Evolutionary conservation across 1,140 invertebrate species (phyloP).

Genomic region (Sitodiplosis mosellana): DNA sequence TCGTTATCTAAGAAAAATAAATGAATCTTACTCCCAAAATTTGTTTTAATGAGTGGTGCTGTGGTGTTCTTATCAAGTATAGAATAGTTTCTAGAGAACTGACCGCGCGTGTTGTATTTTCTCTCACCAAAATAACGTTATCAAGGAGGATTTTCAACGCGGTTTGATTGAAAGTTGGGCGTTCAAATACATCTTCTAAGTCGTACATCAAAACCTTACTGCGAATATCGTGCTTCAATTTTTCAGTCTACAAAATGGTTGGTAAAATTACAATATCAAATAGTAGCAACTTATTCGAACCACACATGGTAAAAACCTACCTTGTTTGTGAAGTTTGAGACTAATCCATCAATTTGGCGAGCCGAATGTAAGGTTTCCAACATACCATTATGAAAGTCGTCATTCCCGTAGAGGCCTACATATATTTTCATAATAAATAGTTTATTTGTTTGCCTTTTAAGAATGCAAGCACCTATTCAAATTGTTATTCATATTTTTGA

Average conservation of each 20-base stretch:
- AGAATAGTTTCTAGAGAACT: constrained; percentile 34
- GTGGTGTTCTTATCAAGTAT: constrained; percentile 49
- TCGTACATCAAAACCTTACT: constrained; percentile 29
- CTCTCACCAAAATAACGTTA: constrained; percentile 40
- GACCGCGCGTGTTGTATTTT: constrained; percentile 48
- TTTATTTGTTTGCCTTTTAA: too few species aligned
- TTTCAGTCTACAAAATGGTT: constrained; percentile 20
- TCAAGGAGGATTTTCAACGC: constrained; percentile 40
- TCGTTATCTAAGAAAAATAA: too few species aligned
- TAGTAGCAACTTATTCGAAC: too few species aligned
- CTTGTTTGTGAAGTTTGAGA: constrained; percentile 56
- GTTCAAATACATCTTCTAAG: constrained; percentile 50
- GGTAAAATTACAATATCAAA: too few species aligned
- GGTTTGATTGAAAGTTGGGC: constrained; percentile 53
- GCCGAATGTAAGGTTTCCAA: constrained; percentile 59
- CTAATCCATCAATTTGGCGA: constrained; percentile 52
- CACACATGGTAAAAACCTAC: too few species aligned
- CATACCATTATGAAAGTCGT: constrained; percentile 80
- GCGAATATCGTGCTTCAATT: constrained; percentile 22
- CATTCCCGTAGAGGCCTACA: constrained; percentile 75
- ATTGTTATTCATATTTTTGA: too few species aligned
- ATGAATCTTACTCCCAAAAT: constrained; percentile 38
- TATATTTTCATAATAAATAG: constrained; percentile 1
- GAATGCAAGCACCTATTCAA: too few species aligned
- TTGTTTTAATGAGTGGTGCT: constrained; percentile 42